Base-by-base conservation (phyloP, 2,797 vertebrate species). In the Amblyopsis hoosieri region DNA sequence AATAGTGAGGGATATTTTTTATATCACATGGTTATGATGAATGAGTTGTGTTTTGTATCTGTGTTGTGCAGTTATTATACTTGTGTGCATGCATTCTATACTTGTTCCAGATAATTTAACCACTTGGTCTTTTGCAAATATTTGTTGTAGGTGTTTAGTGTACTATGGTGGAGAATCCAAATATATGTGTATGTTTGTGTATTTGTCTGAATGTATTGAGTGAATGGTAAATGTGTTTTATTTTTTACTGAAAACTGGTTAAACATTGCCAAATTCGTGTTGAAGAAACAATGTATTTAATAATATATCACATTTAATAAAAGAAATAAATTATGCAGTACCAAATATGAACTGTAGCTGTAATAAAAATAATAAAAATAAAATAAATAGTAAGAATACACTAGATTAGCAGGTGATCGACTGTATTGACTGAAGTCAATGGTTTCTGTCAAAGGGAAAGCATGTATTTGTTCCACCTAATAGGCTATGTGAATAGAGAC, bases 251-350 rank as follows among this genome's bases (percentile, higher is more conserved):
- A 3, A 55, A 48, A 12, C 31, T 33, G 29, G 29, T n/a, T 8
- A 12, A 55, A 64, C 63, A 56, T 60, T 78, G 68, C 55, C 69
- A 14, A 66, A 79, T 61, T 17, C 12, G 59, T 63, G 45, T 57
- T 56, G 13, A 59, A 69, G 45, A 47, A 62, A 52, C 10, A 4
- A 50, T 33, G 49, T 71, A 50, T 45, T 48, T 50, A 15, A 33
- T 50, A 15, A 33, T 56, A 46, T 67, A 58, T 64, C 69, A 29
- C 50, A 76, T 58, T 62, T 53, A 61, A 72, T 72, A 51, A 60
- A 80, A 85, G 85, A 85, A 85, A 84, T 53, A 71, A 37, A 8
- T 6, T 37, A 37, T 37, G 33, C 5, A 37, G 33, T 37, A 6
- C 33, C 33, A 37, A 37, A 37, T 5, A 37, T 37, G 33, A 37